Base-by-base conservation (phyloP, 2,888 invertebrate genomes). In the Steromphala cineraria region DNA sequence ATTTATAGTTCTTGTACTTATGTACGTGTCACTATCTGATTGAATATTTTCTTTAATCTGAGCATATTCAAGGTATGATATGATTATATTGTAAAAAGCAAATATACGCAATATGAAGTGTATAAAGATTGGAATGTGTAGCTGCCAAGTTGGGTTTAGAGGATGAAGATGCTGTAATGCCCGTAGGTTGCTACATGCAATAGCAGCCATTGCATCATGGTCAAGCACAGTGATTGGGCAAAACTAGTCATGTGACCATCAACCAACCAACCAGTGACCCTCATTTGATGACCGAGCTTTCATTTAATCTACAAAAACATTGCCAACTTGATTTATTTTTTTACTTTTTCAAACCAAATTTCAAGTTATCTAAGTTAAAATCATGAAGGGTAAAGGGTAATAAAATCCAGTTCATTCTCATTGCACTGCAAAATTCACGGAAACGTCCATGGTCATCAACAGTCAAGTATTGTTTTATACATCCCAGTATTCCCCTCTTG, bases 161-260 rank as follows among this genome's bases (percentile, higher is more conserved):
- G 10, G 21, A 24, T 56, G 24, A 62, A 24, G 21, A 21, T 62
- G 62, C 15, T 62, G 62, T 62, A 62, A 17, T 62, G 62, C 62
- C 62, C 36, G 71, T 71, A 40, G 40, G 40, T 71, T 71, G 40
- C 19, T 17, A 71, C 40, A n/a, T 62, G 62, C 21, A 28, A 24
- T 62, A 28, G n/a, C 62, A 28, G 62, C 62, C 19, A 62, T 62
- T 28, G 62, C 62, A 24, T 62, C 62, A 62, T 71, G 71, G 71
- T 71, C 71, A 71, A 71, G 71, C 71, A 71, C 71, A 71, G 71
- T 71, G 71, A 71, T 71, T 71, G 71, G 71, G 71, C 36, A 71
- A 71, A 71, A 36, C 31, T 36, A 31, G 71, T 71, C 71, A 71
- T 71, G 71, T 71, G 71, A 71, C 71, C 67, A 71, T 40, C 71